Conservation (phyloP, 2,888 invertebrate genomes). For the Aphelenchoides bicaudatus region DNA sequence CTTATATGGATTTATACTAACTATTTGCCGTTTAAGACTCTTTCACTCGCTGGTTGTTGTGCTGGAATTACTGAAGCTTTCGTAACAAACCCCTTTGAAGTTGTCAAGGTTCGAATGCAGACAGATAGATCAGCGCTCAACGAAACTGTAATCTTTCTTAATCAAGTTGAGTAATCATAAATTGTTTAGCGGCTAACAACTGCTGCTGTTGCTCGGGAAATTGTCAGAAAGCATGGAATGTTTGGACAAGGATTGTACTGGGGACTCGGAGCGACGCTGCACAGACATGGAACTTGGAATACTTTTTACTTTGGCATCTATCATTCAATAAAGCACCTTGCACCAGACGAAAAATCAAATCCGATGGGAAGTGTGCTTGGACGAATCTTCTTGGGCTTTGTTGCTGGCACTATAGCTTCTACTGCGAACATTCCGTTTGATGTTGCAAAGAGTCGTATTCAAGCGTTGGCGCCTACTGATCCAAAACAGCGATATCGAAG, state of each 20-base stretch:
- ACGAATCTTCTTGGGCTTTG: constrained; percentile 75
- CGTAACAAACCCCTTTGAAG: constrained; percentile 88
- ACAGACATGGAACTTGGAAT: constrained; percentile 80
- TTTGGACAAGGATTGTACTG: constrained; percentile 66
- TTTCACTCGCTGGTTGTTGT: constrained; percentile 81
- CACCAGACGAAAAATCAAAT: constrained; percentile 61
- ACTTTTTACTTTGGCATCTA: constrained; percentile 90
- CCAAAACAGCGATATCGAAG: constrained; percentile 73
- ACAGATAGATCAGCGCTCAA: constrained; percentile 37
- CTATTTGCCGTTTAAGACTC: constrained; percentile 63
- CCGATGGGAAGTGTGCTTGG: constrained; percentile 29
- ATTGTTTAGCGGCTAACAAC: constrained; percentile 68
- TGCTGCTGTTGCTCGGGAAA: constrained; percentile 75
- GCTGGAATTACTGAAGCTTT: constrained; percentile 85
- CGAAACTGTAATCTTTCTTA: neutral
- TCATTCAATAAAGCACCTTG: constrained; percentile 76
- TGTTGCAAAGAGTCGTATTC: constrained; percentile 89
- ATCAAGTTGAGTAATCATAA: constrained; percentile 20
- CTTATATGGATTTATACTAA: neutral
- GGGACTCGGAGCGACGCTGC: constrained; percentile 82
- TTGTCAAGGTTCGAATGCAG: constrained; percentile 74
- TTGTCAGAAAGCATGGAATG: constrained; percentile 74
- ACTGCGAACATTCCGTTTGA: constrained; percentile 89
- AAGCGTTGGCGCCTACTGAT: constrained; percentile 76
- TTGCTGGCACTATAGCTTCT: constrained; percentile 81